Evolutionary conservation across 2,797 vertebrate species (phyloP).

Genomic region (Falco novaeseelandiae): DNA sequence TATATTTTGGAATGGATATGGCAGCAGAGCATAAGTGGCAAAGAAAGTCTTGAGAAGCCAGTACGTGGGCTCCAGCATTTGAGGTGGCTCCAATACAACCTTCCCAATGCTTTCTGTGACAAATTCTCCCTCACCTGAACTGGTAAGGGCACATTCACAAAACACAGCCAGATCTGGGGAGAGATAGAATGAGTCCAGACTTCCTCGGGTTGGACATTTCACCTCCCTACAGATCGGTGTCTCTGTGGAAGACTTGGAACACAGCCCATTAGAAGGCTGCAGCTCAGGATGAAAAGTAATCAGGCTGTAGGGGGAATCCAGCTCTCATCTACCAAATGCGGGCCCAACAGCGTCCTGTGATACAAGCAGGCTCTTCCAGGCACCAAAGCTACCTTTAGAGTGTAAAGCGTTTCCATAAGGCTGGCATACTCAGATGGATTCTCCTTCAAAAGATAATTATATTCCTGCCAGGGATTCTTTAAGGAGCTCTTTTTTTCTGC

Average conservation of each 20-base stretch:
- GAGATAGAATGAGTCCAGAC: not conserved
- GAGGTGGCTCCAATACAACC: not conserved
- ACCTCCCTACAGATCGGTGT: not conserved
- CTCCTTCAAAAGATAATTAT: slow-evolving; percentile 93
- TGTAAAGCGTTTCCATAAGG: slow-evolving; percentile 94
- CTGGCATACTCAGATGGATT: slow-evolving; percentile 86
- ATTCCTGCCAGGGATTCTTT: slow-evolving; percentile 97
- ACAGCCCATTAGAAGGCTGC: not conserved
- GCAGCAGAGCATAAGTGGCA: not conserved
- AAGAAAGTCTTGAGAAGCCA: not conserved
- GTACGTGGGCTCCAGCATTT: not conserved
- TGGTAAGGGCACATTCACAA: not conserved
- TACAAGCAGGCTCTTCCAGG: not conserved
- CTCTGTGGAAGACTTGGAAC: not conserved
- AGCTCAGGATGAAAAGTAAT: not conserved
- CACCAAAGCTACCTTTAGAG: slow-evolving; percentile 86
- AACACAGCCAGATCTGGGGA: not conserved
- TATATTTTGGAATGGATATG: not conserved
- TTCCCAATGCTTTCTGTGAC: not conserved
- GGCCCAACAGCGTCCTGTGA: not conserved
- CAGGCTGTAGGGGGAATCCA: not conserved
- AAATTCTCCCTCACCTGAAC: not conserved
- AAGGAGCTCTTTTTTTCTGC: slow-evolving; percentile 82
- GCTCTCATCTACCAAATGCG: not conserved
- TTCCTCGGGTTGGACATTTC: not conserved